Evolutionary conservation across 2,888 invertebrate genomes (phyloP), one percentile per base, ranked within the genome.

Genomic region (Dryomyza anilis): DNA sequence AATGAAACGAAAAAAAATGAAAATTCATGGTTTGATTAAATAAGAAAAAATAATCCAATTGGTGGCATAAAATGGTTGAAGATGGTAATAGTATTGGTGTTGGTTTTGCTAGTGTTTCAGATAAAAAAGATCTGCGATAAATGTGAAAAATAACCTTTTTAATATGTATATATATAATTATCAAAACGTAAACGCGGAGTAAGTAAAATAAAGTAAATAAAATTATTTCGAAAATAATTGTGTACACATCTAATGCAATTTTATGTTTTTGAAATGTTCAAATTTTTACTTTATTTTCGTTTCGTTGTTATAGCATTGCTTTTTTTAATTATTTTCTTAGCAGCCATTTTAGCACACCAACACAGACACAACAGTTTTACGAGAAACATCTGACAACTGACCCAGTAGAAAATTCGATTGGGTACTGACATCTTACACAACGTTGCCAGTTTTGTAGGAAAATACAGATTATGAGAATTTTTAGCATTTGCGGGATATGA

Each of bases 201-300:
- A 69, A 67, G 69, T 69, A 62, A n/a, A n/a, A n/a, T n/a, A n/a
- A 69, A 66, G 69, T 69, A 67, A 69, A 60, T 36, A 58, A 63
- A 64, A 65, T 66, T 56, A 52, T 67, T 69, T 69, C 65, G 62
- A 65, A 64, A 57, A 16, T n/a, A 16, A 21, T 36, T 33, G 2
- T 12, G 33, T 57, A 2, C 16, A n/a, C n/a, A n/a, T n/a, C n/a
- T n/a, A n/a, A n/a, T n/a, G n/a, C 16, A 23, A 19, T 50, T 50
- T 63, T 59, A 46, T 27, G 48, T 59, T 71, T 70, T 72, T 70
- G 68, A 71, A 73, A 71, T 71, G 39, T 53, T n/a, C n/a, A 39
- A 66, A 70, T 70, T 72, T 65, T 71, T 71, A 67, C 71, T 73
- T 73, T 33, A 30, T 36, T 23, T 55, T 16, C 2, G 7, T 55